Conservation (phyloP, 2,797 vertebrate species). For the Danio tinwini region DNA sequence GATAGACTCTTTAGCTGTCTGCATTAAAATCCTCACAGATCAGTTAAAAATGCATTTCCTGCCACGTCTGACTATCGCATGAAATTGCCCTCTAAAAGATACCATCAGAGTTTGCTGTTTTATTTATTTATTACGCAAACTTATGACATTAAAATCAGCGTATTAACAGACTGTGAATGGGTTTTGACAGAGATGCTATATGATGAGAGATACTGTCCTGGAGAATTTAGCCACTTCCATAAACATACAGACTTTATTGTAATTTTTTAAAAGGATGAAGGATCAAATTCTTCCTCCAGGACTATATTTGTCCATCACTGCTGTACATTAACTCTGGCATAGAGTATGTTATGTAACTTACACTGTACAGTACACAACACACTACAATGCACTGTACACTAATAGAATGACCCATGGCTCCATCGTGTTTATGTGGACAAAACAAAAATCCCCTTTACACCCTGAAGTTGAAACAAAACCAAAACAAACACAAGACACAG, state of each 20-base stretch:
- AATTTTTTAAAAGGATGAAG: too few species aligned
- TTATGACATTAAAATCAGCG: background rate
- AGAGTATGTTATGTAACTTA: background rate
- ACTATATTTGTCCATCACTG: background rate
- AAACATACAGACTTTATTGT: background rate
- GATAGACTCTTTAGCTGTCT: background rate
- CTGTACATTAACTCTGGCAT: background rate
- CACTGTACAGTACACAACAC: background rate
- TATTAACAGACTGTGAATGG: too few species aligned
- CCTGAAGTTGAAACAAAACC: background rate
- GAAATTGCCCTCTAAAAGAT: conserved; percentile 1
- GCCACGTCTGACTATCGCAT: conserved; percentile 2
- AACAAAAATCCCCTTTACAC: background rate
- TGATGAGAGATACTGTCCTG: background rate
- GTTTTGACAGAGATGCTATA: background rate
- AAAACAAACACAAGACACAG: background rate
- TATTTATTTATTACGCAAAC: background rate
- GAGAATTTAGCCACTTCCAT: background rate
- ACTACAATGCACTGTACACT: too few species aligned
- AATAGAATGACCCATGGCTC: too few species aligned
- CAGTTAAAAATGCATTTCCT: conserved; percentile 31
- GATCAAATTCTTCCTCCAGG: background rate
- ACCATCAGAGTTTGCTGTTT: background rate
- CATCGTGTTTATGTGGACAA: too few species aligned
- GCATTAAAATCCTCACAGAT: conserved; percentile 20